These are phyloP conservation scores for Drosophila pseudotalamancana DNA, from an alignment of 2,888 invertebrate species.

Conservation along the genomic window DNA sequence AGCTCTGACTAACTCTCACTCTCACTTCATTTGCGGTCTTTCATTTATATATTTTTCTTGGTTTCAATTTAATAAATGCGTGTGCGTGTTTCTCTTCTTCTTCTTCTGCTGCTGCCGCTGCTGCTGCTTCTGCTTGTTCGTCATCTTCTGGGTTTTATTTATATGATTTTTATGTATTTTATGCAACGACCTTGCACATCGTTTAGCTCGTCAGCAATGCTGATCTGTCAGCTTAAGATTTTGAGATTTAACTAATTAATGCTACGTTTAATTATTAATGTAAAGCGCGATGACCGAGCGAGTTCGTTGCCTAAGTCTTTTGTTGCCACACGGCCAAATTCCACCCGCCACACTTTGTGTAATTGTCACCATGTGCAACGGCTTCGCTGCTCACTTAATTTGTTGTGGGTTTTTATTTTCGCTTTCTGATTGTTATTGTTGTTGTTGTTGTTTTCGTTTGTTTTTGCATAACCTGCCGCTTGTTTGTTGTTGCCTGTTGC, in stretches of 20 bases:
- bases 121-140: slow-evolving; percentile 4
- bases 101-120: too few species aligned
- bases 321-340: slow-evolving; percentile 36
- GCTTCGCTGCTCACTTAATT: slow-evolving; percentile 35
- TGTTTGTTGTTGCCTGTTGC: slow-evolving; percentile 8
- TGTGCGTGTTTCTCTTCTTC: slow-evolving; percentile 7
- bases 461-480: slow-evolving; percentile 60
- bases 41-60: slow-evolving; percentile 4
- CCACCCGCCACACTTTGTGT: slow-evolving; percentile 20
- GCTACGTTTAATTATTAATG: slow-evolving; percentile 20
- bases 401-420: slow-evolving; percentile 20
- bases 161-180: slow-evolving; percentile 77
- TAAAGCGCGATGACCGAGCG: slow-evolving; percentile 3
- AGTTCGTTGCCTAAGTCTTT: slow-evolving; percentile 78
- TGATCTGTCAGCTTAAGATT: slow-evolving; percentile 13
- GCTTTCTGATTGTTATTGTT: slow-evolving; percentile 10
- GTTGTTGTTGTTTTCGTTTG: slow-evolving; percentile 28
- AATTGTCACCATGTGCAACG: slow-evolving; percentile 44
- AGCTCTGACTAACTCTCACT: slow-evolving; percentile 46
- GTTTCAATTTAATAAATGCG: slow-evolving; percentile 63
- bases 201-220: slow-evolving; percentile 39
- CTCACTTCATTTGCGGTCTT: slow-evolving; percentile 22
- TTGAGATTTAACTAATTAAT: slow-evolving; percentile 59
- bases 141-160: slow-evolving; percentile 49
- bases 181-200: slow-evolving; percentile 77